Base-by-base conservation (phyloP, 2,113 vertebrate genomes). In the Calidris pugnax region DNA sequence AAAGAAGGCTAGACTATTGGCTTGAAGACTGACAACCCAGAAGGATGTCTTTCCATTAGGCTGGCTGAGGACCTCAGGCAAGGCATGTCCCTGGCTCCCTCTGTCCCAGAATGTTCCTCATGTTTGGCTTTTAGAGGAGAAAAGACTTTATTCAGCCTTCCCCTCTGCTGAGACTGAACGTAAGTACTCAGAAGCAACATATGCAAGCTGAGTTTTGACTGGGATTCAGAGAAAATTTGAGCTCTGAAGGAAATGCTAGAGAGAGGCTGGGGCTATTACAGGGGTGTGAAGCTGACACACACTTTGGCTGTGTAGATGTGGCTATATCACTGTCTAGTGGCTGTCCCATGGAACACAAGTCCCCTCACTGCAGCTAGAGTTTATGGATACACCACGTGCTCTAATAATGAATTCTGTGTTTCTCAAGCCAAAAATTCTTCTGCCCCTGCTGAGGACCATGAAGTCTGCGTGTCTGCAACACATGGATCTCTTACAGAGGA, bases 241-340 rank as follows among this genome's bases (percentile, higher is more conserved):
- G 55, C 60, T 81, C 63, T 37, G 53, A 83, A 80, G 63, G 13
- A 85, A 77, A 90, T 35, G 30, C 41, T 77, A 35, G 50, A 67
- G 32, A 72, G 53, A 71, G 50, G 30, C 73, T 72, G 41, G 19
- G 60, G 30, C 45, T 89, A 3, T 35, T 53, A 50, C 53, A 60
- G 21, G 24, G 30, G 7, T n/a, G 47, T 41, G 75, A 73, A 82
- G 50, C 39, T 69, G 69, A 59, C 19, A 22, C 19, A 22, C 48
- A 21, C 28, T 90, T 62, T 5, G 45, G 43, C 50, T 89, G 41
- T 73, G 74, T 95, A 76, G 68, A 95, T 94, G 96, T 93, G 91
- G 41, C 87, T 96, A 66, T 96, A 96, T 90, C 95, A 96, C 96
- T 96, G 96, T 95, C 96, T 97, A 97, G 92, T 82, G 95, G 95